Evolutionary conservation across 2,888 invertebrate genomes (phyloP).

Genomic region (Gastracanthus pulcherrimus): DNA sequence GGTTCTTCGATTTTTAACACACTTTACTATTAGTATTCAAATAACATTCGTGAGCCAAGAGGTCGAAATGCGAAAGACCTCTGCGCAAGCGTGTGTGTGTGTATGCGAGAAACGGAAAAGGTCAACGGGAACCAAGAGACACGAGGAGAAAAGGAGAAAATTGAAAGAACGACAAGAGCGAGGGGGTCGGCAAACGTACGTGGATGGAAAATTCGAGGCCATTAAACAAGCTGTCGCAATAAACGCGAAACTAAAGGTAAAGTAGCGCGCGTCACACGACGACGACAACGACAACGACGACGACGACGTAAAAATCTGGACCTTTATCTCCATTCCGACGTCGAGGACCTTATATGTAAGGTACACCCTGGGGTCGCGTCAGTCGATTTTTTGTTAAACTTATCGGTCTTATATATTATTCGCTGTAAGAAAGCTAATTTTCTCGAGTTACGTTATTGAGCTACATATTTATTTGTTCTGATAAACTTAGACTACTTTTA

Average conservation of each 20-base stretch:
- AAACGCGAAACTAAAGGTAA: slow-evolving; percentile 45
- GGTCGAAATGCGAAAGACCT: too few species aligned
- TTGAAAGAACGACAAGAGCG: neutral
- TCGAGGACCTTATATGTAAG: slow-evolving; percentile 14
- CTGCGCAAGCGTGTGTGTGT: neutral
- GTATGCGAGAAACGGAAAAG: neutral
- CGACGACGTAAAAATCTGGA: slow-evolving; percentile 38
- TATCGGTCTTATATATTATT: neutral
- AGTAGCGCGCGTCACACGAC: neutral
- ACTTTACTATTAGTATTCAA: too few species aligned
- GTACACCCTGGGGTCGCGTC: neutral
- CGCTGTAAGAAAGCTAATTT: neutral
- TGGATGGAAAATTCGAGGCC: slow-evolving; percentile 40
- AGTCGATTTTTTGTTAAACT: slow-evolving; percentile 17
- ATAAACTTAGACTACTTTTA: neutral
- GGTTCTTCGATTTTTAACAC: too few species aligned
- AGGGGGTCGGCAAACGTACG: slow-evolving; percentile 24
- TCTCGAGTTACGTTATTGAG: neutral
- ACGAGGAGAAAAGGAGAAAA: neutral
- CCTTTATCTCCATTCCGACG: slow-evolving; percentile 22
- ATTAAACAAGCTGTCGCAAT: slow-evolving; percentile 51
- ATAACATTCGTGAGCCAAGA: too few species aligned
- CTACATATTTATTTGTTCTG: neutral
- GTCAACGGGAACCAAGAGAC: neutral
- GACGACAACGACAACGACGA: neutral